These are phyloP conservation scores for Allygus modestus DNA, from an alignment of 2,888 invertebrate genomes.

Conservation along the genomic window DNA sequence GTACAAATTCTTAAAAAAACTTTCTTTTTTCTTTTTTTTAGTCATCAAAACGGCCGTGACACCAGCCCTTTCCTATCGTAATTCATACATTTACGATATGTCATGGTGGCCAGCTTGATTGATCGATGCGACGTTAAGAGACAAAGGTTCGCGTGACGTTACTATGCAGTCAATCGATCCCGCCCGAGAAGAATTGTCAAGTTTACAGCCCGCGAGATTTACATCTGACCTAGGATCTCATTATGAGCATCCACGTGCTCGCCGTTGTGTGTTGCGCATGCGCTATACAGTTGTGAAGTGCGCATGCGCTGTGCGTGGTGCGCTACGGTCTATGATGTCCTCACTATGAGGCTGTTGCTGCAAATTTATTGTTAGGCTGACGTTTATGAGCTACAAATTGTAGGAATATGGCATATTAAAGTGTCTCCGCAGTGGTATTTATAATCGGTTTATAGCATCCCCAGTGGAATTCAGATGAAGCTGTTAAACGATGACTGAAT, in stretches of 20 bases:
- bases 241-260: background rate
- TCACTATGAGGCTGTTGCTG: slow-evolving; percentile 10
- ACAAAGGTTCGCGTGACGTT: slow-evolving; percentile 14
- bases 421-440: background rate
- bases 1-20: too few relatives aligned
- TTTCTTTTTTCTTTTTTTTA: too few relatives aligned
- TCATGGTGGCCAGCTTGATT: background rate
- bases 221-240: slow-evolving; percentile 32
- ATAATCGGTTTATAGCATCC: background rate
- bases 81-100: background rate
- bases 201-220: slow-evolving; percentile 16
- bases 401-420: slow-evolving; percentile 26
- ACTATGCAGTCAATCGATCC: background rate
- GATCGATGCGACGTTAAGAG: background rate
- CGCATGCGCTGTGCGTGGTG: background rate
- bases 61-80: too few relatives aligned
- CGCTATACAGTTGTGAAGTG: too few relatives aligned
- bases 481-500: background rate
- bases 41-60: too few relatives aligned
- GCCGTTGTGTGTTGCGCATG: background rate
- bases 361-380: background rate
- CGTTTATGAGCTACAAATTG: slow-evolving; percentile 30
- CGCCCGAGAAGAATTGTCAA: slow-evolving; percentile 8
- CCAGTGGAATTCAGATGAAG: background rate
- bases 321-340: background rate